Evolutionary conservation across 2,797 vertebrate genomes (phyloP).

Genomic region (Cheirogaleus major): DNA sequence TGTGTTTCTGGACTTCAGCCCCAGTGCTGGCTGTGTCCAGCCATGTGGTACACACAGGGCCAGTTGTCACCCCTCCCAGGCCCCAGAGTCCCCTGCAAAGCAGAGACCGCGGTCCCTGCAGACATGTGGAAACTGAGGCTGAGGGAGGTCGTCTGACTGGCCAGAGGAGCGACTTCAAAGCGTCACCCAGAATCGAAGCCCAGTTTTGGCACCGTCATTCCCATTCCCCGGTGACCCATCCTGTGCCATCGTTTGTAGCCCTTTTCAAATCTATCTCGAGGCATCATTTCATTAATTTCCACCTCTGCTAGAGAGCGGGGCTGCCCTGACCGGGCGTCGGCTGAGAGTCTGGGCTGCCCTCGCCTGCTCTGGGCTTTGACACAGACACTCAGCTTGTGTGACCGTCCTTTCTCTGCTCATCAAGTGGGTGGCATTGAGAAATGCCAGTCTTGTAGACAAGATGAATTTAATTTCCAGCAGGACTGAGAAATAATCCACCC

Average conservation of each 20-base stretch:
- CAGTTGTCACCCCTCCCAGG: background rate
- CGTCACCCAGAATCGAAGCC: background rate
- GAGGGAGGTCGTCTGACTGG: background rate
- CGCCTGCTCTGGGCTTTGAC: background rate
- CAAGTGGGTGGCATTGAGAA: background rate
- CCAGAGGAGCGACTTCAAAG: rapidly evolving
- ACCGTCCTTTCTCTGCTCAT: background rate
- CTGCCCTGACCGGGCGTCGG: background rate
- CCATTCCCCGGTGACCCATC: rapidly evolving
- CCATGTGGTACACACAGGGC: no score
- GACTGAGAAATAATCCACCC: background rate
- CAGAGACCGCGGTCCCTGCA: rapidly evolving
- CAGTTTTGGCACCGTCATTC: rapidly evolving
- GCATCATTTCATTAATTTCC: rapidly evolving
- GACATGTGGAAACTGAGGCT: background rate
- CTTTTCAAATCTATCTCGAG: background rate
- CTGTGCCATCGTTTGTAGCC: background rate
- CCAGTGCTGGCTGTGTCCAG: background rate
- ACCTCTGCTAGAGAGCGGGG: rapidly evolving
- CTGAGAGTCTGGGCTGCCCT: background rate
- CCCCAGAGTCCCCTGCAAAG: background rate
- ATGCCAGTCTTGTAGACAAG: background rate
- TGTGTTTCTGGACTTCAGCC: no score
- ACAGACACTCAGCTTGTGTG: rapidly evolving
- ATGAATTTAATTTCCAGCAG: background rate